Evolutionary conservation across 2,888 invertebrate genomes (phyloP).

Genomic region (Platypus cylindrus): DNA sequence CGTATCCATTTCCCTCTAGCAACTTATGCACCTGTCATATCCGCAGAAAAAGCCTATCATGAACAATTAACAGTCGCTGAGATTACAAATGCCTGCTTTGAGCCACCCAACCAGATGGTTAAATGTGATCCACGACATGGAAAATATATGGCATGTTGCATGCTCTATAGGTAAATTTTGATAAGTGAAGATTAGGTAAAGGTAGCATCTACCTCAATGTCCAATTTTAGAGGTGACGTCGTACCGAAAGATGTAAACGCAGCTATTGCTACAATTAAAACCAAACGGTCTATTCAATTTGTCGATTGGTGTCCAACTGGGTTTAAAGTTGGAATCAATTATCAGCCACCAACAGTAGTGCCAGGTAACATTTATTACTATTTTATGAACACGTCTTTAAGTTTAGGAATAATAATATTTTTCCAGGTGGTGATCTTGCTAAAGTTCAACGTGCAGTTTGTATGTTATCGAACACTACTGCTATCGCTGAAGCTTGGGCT

Average conservation of each 20-base stretch:
- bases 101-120: slow-evolving; percentile 88
- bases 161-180: slow-evolving; percentile 63
- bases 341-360: slow-evolving; percentile 79
- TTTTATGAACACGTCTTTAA: neutral
- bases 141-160: slow-evolving; percentile 90
- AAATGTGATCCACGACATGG: slow-evolving; percentile 85
- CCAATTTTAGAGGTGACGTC: slow-evolving; percentile 23
- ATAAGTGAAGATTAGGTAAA: too few relatives aligned
- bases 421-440: slow-evolving; percentile 64
- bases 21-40: slow-evolving; percentile 84
- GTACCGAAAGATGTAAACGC: slow-evolving; percentile 73
- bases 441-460: slow-evolving; percentile 92
- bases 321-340: slow-evolving; percentile 56
- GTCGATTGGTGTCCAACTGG: slow-evolving; percentile 40
- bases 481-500: slow-evolving; percentile 94
- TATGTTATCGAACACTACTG: slow-evolving; percentile 94
- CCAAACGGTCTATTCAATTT: slow-evolving; percentile 77
- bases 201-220: neutral
- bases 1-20: slow-evolving; percentile 90
- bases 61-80: slow-evolving; percentile 83
- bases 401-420: neutral
- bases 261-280: slow-evolving; percentile 86
- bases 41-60: slow-evolving; percentile 86
- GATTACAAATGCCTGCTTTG: slow-evolving; percentile 91
- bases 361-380: slow-evolving; percentile 35